Evolutionary conservation across 2,888 invertebrate genomes (phyloP), one percentile per base, ranked within the genome.

Genomic region (Drosophila fungiperda): DNA sequence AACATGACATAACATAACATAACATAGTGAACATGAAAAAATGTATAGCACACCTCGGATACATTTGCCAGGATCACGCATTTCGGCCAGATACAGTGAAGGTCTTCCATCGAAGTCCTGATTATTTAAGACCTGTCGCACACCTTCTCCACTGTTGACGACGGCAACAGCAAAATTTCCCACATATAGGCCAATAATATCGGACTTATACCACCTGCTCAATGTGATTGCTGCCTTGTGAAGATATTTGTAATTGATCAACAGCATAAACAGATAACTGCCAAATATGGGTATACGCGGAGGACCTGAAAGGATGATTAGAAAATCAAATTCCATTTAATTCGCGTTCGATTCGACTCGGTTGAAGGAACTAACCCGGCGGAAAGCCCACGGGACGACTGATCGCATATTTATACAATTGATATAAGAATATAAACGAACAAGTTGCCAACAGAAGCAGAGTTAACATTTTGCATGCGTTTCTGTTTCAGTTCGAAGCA

Each of bases 61-160:
- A 49, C 90, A 67, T 35, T 73, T 73, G 68, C 90, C 83, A 8
- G 92, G 94, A 54, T 95, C 94, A 63, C 96, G 93, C 55, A 95
- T 91, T 42, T 94, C 91, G 1, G 93, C 91, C 1, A 95, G 17
- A 68, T 93, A 93, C 4, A 94, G 90, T 49, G 94, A 94, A 67
- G 94, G 91, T 38, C 96, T 93, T 2, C 96, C 96, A 86, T 95
- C 95, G 62, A 95, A 95, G 55, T 94, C 95, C 20, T 94, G 94
- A n/a, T 94, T 93, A 38, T 93, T 92, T 0, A 96, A 91, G 53
- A 95, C 92, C 86, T 96, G 95, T 67, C 94, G 95, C 0, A 95
- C 93, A 26, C 94, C 93, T 2, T 93, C 92, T 0, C 94, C 92
- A 83, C 94, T 94, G 66, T 95, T 94, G 0, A 94, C 93, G 0